A percentile compares a stretch with the other conserved stretches of the same genome.
These are phyloP conservation scores for Metridium senile DNA, from an alignment of 92 coral and sea anemone species.

Conservation along the genomic window DNA sequence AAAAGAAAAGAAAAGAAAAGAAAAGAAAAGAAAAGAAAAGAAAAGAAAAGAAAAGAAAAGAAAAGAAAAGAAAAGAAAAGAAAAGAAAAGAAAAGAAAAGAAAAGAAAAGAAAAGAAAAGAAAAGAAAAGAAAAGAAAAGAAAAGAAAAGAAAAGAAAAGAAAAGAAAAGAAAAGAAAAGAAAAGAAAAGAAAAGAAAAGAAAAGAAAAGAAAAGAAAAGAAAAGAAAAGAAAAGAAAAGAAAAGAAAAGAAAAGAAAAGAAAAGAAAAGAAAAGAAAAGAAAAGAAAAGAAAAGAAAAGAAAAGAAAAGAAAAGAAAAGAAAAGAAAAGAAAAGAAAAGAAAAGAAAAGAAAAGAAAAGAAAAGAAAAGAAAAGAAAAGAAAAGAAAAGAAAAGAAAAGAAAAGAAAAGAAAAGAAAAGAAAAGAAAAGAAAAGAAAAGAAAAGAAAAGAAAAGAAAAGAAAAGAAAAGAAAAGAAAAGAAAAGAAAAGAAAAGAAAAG, in stretches of 20 bases:
- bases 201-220: not conserved
- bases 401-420: not conserved
- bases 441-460: not conserved
- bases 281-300: no score
- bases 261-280: not conserved
- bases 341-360: no score
- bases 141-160: no score
- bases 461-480: not conserved
- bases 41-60: conserved; percentile 7
- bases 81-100: not conserved
- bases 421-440: conserved; percentile 1
- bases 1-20: not conserved
- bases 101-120: conserved; percentile 12
- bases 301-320: no score
- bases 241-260: not conserved
- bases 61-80: not conserved
- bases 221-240: not conserved
- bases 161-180: no score
- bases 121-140: conserved; percentile 2
- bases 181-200: not conserved
- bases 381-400: conserved; percentile 20
- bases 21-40: not conserved
- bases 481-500: not conserved
- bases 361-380: conserved; percentile 11
- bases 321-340: no score